Evolutionary conservation across 2,797 vertebrate genomes (phyloP).

Genomic region (Dipus sagitta): DNA sequence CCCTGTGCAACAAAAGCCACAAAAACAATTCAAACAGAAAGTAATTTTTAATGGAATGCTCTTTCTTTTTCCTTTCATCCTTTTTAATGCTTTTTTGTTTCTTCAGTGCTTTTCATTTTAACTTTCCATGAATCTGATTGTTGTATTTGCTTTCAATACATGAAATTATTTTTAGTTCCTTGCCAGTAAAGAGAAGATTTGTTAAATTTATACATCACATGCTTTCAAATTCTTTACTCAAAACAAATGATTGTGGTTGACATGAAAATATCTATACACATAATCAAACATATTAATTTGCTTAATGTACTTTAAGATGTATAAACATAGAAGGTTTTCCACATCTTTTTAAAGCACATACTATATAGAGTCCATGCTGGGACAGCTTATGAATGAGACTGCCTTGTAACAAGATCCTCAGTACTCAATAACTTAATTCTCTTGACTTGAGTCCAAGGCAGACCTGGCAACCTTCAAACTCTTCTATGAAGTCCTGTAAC

Average conservation of each 20-base stretch:
- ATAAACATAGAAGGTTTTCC: constrained; percentile 55
- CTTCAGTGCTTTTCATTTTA: constrained; percentile 31
- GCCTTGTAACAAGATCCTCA: constrained; percentile 69
- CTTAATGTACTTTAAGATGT: constrained; percentile 52
- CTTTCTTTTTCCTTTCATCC: neutral
- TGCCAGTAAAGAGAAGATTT: constrained; percentile 54
- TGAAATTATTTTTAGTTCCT: constrained; percentile 10
- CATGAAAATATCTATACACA: constrained; percentile 41
- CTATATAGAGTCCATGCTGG: constrained; percentile 41
- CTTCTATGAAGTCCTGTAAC: constrained; percentile 43
- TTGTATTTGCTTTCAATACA: constrained; percentile 45
- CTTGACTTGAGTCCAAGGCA: constrained; percentile 73
- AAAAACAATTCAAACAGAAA: constrained; percentile 43
- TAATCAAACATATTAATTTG: constrained; percentile 64
- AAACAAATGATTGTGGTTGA: constrained; percentile 28
- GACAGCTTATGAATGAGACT: constrained; percentile 58
- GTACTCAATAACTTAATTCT: constrained; percentile 71
- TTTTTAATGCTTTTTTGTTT: neutral
- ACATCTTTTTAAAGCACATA: constrained; percentile 59
- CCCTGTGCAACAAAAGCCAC: constrained; percentile 1
- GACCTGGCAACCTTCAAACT: constrained; percentile 75
- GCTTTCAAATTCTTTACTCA: constrained; percentile 52
- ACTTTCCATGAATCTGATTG: constrained; percentile 14
- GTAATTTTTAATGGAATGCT: neutral
- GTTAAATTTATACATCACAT: neutral